These are phyloP conservation scores for Baccha elongata DNA, from an alignment of 2,888 invertebrate species.

Conservation along the genomic window DNA sequence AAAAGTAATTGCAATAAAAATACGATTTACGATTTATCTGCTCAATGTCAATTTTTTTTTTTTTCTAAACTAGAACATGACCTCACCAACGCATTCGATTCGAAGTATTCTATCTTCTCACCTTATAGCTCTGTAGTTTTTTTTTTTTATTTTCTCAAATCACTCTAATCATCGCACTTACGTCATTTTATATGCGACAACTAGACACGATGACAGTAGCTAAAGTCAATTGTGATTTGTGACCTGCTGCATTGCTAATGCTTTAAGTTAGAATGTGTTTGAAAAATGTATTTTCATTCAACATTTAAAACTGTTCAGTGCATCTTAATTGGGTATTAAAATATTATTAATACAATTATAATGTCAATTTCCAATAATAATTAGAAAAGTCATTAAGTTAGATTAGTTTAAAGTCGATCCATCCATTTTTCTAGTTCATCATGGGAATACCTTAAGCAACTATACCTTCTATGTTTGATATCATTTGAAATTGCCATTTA, in stretches of 20 bases:
- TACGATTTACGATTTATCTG: constrained; percentile 16
- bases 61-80: constrained; percentile 55
- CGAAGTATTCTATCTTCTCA: constrained; percentile 35
- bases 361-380: constrained; percentile 1
- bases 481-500: constrained; percentile 13
- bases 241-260: constrained; percentile 32
- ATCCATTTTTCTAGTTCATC: no score
- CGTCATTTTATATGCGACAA: constrained; percentile 34
- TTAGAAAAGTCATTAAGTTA: neutral
- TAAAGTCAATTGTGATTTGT: constrained; percentile 45
- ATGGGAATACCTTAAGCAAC: no score
- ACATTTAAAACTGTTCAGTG: constrained; percentile 1
- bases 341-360: constrained; percentile 5
- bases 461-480: no score
- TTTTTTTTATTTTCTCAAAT: constrained; percentile 9
- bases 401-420: neutral
- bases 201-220: constrained; percentile 6
- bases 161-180: constrained; percentile 49
- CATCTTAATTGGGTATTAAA: constrained; percentile 16
- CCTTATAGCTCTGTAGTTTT: constrained; percentile 4
- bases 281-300: no score
- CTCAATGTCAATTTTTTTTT: constrained; percentile 34
- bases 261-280: neutral
- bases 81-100: constrained; percentile 61
- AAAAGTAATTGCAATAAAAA: constrained; percentile 13